Percentiles rank a stretch among this genome's conserved stretches.
Evolutionary conservation across 2,797 vertebrate genomes (phyloP).

Genomic region (Sebastes reedi): DNA sequence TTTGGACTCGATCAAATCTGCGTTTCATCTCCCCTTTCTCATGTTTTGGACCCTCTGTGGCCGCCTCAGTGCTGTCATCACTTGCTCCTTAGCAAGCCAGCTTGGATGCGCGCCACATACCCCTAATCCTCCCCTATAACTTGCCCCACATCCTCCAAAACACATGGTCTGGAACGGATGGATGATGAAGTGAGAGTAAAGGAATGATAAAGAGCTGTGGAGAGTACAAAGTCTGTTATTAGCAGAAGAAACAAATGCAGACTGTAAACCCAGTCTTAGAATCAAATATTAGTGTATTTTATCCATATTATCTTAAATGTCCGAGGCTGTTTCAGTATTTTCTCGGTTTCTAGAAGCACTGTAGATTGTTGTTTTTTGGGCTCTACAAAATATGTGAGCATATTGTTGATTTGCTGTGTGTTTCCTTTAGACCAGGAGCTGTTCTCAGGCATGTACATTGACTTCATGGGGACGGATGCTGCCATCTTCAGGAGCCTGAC

Average conservation of each 20-base stretch:
- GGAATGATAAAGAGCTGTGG: slow-evolving; percentile 44
- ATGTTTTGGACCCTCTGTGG: slow-evolving; percentile 5
- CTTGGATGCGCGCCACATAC: slow-evolving; percentile 36
- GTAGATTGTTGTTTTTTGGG: background rate
- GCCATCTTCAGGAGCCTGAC: slow-evolving; percentile 98
- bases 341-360: background rate
- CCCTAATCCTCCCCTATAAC: slow-evolving; percentile 3
- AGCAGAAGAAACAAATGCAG: slow-evolving; percentile 23
- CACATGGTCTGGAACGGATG: slow-evolving; percentile 29
- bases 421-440: slow-evolving; percentile 90
- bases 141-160: slow-evolving; percentile 26
- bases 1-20: background rate
- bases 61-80: slow-evolving; percentile 41
- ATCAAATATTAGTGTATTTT: background rate
- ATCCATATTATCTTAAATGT: background rate
- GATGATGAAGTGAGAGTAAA: slow-evolving; percentile 51
- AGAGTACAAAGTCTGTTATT: background rate
- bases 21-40: background rate
- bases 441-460: slow-evolving; percentile 98
- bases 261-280: background rate
- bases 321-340: background rate
- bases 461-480: slow-evolving; percentile 98
- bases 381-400: background rate
- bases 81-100: slow-evolving; percentile 30
- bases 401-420: background rate